Evolutionary conservation across 2,888 invertebrate genomes (phyloP), one percentile per base, ranked within the genome.

Genomic region (Pyrrhia umbra): DNA sequence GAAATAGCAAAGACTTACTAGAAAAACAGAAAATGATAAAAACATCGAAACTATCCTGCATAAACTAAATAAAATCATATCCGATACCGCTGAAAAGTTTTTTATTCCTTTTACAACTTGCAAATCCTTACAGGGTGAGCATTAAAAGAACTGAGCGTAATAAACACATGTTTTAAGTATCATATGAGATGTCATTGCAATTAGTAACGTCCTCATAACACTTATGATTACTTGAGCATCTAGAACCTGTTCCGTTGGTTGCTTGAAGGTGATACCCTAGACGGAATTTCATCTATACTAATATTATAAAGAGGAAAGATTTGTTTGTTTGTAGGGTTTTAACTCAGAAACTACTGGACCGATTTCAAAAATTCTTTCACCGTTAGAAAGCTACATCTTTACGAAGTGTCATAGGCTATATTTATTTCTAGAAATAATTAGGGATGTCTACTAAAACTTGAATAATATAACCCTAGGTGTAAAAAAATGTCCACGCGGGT

Each of bases 221-320:
- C 82, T 87, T 84, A 85, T 85, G 82, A 83, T 83, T 76, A 74
- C 76, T 73, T 37, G 76, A 77, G 75, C 75, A 79, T 85, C 83
- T 79, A 87, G 82, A 90, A 91, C 92, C 88, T 72, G 90, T 90
- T 88, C 75, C 50, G 58, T 75, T 80, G 75, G 83, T 82, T 81
- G 82, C 77, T 77, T 71, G 85, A 88, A 90, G 86, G 88, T 85
- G 82, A 87, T 82, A 84, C 69, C 74, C 78, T 79, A 74, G 68
- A 73, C 65, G 82, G 83, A 79, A 84, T 80, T 79, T 79, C 46
- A 80, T 79, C 73, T 72, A 82, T 75, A 30, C 73, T 76, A n/a
- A n/a, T n/a, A n/a, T n/a, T n/a, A n/a, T n/a, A n/a, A n/a, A n/a
- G n/a, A n/a, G n/a, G n/a, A n/a, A n/a, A n/a, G n/a, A n/a, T n/a